Evolutionary conservation across 2,113 vertebrate genomes (phyloP).

Genomic region (Numenius arquata): DNA sequence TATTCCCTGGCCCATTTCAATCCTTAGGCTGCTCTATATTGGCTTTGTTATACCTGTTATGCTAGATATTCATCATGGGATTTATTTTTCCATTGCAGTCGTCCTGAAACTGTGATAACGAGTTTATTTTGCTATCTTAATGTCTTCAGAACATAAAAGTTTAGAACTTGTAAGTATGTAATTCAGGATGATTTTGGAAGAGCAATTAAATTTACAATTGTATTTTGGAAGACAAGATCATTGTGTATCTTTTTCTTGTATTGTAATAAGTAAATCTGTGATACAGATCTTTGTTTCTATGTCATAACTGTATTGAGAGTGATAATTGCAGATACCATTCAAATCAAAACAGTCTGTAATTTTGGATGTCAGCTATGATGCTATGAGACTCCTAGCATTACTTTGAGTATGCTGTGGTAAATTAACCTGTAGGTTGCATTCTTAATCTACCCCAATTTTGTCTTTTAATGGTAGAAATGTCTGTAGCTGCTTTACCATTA

Average conservation of each 20-base stretch:
- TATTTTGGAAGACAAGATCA: background rate
- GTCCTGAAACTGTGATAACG: background rate
- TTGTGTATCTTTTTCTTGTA: background rate
- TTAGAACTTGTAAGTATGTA: background rate
- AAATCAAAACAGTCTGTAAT: background rate
- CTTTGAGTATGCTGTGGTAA: background rate
- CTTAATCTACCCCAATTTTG: background rate
- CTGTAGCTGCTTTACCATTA: background rate
- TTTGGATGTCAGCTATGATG: background rate
- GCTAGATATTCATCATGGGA: background rate
- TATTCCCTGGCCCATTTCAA: conserved; percentile 33
- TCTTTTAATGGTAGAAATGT: background rate
- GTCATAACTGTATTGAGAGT: background rate
- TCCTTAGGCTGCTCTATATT: background rate
- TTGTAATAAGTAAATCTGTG: background rate
- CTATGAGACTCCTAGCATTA: background rate
- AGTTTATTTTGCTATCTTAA: background rate
- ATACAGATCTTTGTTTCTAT: background rate
- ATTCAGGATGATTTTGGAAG: background rate
- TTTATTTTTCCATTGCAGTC: background rate
- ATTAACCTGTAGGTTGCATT: background rate
- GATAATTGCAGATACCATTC: background rate
- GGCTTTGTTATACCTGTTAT: background rate
- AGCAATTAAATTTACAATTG: background rate
- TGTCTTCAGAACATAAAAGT: background rate